Evolutionary conservation across 2,113 vertebrate species (phyloP), one percentile per base, ranked within the genome.

Genomic region (Piprites chloris): DNA sequence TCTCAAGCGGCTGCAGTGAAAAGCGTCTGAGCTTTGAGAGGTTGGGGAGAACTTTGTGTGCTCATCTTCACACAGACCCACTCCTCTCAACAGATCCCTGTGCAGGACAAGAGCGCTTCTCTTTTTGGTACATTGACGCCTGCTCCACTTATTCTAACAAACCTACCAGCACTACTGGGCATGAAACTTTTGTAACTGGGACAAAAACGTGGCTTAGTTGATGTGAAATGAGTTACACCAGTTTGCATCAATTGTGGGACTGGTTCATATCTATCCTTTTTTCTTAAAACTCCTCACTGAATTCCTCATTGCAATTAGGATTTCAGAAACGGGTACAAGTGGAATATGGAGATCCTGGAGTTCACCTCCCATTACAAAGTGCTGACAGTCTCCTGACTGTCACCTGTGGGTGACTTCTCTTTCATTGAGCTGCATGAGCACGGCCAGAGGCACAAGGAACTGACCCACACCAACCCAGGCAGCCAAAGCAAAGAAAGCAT

Each of bases 261-360:
- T 20, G 19, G 3, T 28, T 12, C 0, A 0, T n/a, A 32, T 17
- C 37, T 12, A 30, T 17, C n/a, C 55, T 88, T 67, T 67, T 72
- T 44, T 1, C 41, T 80, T 35, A 14, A 22, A 74, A 37, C 18
- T 46, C 24, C 24, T 63, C 33, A 50, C 8, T 33, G 30, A 79
- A 41, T 33, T 87, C 41, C 59, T 49, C 30, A 35, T 37, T 72
- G 39, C 11, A 75, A 28, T 77, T 16, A 26, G 0, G 15, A 37
- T 68, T 85, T 63, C 46, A 61, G 69, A 71, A 89, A 39, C 0
- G 0, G 32, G 9, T 44, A 27, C 18, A 20, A 87, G 35, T 20
- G 20, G 35, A 68, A 56, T 12, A 35, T 0, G 0, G 17, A 52
- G 3, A 7, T 23, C 37, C 42, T 53, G 50, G 20, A 81, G 39